phyloP scores from a whole-genome alignment of 2,113 vertebrate genomes.

The Paraplagusia blochii region DNA sequence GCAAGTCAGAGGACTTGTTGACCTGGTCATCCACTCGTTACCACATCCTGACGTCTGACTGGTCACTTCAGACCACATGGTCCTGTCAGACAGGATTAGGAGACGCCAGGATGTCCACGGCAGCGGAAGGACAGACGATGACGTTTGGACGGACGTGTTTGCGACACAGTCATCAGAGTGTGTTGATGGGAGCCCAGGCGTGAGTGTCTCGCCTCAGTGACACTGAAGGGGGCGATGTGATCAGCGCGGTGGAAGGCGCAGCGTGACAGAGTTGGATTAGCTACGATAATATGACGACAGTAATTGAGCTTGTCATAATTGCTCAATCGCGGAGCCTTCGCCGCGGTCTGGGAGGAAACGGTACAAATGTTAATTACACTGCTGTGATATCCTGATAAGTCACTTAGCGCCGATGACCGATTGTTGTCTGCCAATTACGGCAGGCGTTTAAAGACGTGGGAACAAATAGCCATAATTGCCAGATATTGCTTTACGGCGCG shows the following conservation, averaged over 20 bases:
- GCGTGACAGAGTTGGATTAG: slow-evolving; percentile 69
- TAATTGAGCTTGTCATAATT: slow-evolving; percentile 81
- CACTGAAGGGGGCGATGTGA: slow-evolving; percentile 59
- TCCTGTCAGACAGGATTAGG: slow-evolving; percentile 74
- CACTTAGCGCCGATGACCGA: slow-evolving; percentile 33
- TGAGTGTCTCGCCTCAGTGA: slow-evolving; percentile 70
- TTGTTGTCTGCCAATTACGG: slow-evolving; percentile 36
- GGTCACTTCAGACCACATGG: slow-evolving; percentile 32
- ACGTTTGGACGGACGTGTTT: slow-evolving; percentile 65
- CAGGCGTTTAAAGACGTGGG: slow-evolving; percentile 23
- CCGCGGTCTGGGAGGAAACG: slow-evolving; percentile 64
- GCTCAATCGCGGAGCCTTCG: slow-evolving; percentile 72
- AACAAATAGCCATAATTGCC: slow-evolving; percentile 1
- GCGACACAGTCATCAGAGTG: slow-evolving; percentile 63
- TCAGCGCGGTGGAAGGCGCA: slow-evolving; percentile 59
- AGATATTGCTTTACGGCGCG: not conserved
- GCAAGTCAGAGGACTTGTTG: no score
- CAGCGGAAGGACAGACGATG: slow-evolving; percentile 50
- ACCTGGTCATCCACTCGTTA: no score
- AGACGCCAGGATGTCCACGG: slow-evolving; percentile 76
- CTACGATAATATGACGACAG: slow-evolving; percentile 78
- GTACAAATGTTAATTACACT: slow-evolving; percentile 68
- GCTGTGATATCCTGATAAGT: slow-evolving; percentile 55
- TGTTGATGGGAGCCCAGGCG: slow-evolving; percentile 58
- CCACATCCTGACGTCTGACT: no score